A percentile compares a stretch with the other conserved stretches of the same genome.
These are phyloP conservation scores for Trimorus sp. DNA, from an alignment of 2,888 invertebrate species.

Conservation along the genomic window DNA sequence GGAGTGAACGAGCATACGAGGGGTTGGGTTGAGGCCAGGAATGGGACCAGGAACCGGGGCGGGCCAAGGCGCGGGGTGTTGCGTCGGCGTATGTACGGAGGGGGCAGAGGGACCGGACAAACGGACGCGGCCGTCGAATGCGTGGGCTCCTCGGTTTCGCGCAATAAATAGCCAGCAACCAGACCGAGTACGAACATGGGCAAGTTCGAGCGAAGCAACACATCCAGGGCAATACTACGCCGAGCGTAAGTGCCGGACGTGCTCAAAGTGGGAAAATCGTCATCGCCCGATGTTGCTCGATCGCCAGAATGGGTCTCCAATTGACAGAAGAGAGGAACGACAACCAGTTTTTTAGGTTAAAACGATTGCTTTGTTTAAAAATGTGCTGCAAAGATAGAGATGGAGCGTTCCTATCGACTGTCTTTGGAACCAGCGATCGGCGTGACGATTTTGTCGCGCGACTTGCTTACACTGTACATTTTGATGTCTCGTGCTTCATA, in stretches of 20 bases:
- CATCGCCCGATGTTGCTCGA: neutral
- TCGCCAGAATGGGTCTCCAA: neutral
- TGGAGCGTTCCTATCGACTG: neutral
- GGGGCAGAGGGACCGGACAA: too few relatives aligned
- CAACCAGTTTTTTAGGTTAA: too few relatives aligned
- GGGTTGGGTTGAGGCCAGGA: conserved; percentile 90
- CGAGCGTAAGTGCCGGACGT: conserved; percentile 77
- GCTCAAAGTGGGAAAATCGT: conserved; percentile 31
- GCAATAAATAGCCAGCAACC: too few relatives aligned
- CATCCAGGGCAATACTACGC: conserved; percentile 78
- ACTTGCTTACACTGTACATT: conserved; percentile 59
- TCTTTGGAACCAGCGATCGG: neutral
- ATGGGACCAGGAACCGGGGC: conserved; percentile 86
- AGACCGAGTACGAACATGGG: too few relatives aligned
- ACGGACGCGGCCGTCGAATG: too few relatives aligned
- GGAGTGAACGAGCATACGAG: conserved; percentile 88
- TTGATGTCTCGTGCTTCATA: conserved; percentile 67
- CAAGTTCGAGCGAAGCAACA: conserved; percentile 75
- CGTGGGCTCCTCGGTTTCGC: too few relatives aligned
- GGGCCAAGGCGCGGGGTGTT: conserved; percentile 82
- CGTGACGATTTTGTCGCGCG: conserved; percentile 36
- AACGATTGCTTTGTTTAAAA: conserved; percentile 7
- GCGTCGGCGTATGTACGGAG: too few relatives aligned
- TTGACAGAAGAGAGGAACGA: too few relatives aligned
- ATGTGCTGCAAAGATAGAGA: neutral